Base-by-base conservation (phyloP, 2,113 vertebrate species). In the Ammodytes dubius region DNA sequence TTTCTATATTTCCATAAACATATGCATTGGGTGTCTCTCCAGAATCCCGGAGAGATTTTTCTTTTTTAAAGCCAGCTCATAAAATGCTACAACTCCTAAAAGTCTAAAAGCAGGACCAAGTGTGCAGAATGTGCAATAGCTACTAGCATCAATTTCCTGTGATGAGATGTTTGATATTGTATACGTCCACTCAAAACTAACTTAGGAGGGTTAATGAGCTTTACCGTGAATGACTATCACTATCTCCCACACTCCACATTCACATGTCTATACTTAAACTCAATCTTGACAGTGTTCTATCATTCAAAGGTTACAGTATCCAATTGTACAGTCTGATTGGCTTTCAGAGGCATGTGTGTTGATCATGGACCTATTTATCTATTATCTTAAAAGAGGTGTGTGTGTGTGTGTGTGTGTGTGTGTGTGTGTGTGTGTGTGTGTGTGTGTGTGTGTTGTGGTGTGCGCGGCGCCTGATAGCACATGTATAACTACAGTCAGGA, bases 251-350 rank as follows among this genome's bases (percentile, higher is more conserved):
- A 27, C 27, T 27, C 27, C 27, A 27, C 27, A 27, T 27, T 27
- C 27, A 1, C 27, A 27, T 27, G 27, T 27, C 27, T 27, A 27
- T 27, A 27, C 27, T 27, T 42, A 43, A 4, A 43, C n/a, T 6
- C 7, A 4, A 42, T 11, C 7, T 46, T 70, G 17, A 50, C 9
- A 4, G 1, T 52, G 5, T 1, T 12, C 1, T 43, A 8, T 37
- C 0, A 37, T 27, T 39, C 17, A 14, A 1, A 10, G 27, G 14
- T 5, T 39, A 7, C 14, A 3, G 0, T 5, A 14, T 47, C 4
- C 42, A 9, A 7, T 40, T 56, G 9, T 43, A 27, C 27, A 27
- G 27, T 27, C 27, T 2, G 27, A 27, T 35, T 5, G 12, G 5
- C 40, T 56, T 13, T 6, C 8, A 19, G 40, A 54, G 5, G 37